Evolutionary conservation across 1,140 invertebrate species (phyloP).

Genomic region (Bombus waltoni): DNA sequence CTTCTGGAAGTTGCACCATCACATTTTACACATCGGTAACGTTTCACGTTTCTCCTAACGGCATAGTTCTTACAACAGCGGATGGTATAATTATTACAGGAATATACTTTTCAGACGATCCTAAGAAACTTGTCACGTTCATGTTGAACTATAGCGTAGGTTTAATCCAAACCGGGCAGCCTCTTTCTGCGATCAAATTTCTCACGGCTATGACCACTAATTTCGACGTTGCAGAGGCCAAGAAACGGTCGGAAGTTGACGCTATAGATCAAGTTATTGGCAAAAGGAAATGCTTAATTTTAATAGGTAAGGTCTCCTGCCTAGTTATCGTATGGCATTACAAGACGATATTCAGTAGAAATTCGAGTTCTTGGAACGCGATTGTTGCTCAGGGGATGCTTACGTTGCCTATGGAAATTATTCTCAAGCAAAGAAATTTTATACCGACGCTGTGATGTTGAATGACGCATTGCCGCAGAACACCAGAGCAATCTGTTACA

Average conservation of each 20-base stretch:
- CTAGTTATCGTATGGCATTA: no score
- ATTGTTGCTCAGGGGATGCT: slow-evolving; percentile 61
- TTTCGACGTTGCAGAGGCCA: neutral
- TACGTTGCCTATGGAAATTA: slow-evolving; percentile 58
- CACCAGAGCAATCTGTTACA: slow-evolving; percentile 15
- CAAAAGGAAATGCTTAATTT: slow-evolving; percentile 47
- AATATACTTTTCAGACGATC: slow-evolving; percentile 41
- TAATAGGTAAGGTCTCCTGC: slow-evolving; percentile 50
- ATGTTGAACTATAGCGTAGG: slow-evolving; percentile 63
- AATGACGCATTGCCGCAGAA: neutral
- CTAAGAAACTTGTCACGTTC: slow-evolving; percentile 39
- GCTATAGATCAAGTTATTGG: neutral
- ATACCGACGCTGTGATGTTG: slow-evolving; percentile 44
- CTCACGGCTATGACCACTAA: slow-evolving; percentile 28
- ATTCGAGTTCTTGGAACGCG: neutral
- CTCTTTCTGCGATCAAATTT: slow-evolving; percentile 57
- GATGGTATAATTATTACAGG: neutral
- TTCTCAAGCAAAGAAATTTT: slow-evolving; percentile 59
- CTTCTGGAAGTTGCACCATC: slow-evolving; percentile 51
- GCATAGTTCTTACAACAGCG: no score
- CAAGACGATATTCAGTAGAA: neutral
- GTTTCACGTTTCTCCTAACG: neutral
- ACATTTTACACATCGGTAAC: slow-evolving; percentile 58
- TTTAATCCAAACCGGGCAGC: slow-evolving; percentile 59
- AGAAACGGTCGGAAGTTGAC: neutral